A percentile compares a stretch with the other conserved stretches of the same genome.
Conservation (phyloP, 2,888 invertebrate genomes). For the Chymomyza caudatula region DNA sequence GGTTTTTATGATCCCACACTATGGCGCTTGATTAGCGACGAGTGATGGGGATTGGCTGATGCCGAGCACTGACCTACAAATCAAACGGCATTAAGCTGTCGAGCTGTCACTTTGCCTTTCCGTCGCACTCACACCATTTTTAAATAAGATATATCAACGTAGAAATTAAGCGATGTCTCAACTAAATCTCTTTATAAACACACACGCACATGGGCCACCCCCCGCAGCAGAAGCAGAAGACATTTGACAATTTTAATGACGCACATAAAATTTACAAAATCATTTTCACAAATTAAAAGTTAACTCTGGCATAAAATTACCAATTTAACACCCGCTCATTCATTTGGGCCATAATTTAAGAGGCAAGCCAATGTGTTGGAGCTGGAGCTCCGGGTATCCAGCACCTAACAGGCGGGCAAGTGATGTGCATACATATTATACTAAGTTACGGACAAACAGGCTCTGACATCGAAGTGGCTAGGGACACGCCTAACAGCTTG, state of each 20-base stretch:
- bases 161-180: conserved; percentile 4
- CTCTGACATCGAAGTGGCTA: neutral
- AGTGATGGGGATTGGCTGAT: neutral
- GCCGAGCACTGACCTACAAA: conserved; percentile 51
- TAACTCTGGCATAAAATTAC: conserved; percentile 74
- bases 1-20: neutral
- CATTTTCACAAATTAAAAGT: conserved; percentile 71
- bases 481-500: conserved; percentile 21
- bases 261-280: conserved; percentile 69
- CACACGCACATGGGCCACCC: neutral
- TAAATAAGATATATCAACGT: conserved; percentile 30
- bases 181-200: neutral
- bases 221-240: neutral
- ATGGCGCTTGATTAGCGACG: neutral
- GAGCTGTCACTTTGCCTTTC: conserved; percentile 19
- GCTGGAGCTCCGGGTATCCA: conserved; percentile 1
- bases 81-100: conserved; percentile 59
- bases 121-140: conserved; percentile 12
- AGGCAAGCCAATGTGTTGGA: conserved; percentile 23
- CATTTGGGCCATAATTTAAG: conserved; percentile 42
- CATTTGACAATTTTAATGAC: conserved; percentile 49
- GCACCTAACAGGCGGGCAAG: conserved; percentile 11
- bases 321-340: conserved; percentile 71
- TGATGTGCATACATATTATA: neutral
- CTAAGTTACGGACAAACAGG: neutral